phyloP scores from a whole-genome alignment of 2,888 invertebrate species.

The Drosophila meridionalis region DNA sequence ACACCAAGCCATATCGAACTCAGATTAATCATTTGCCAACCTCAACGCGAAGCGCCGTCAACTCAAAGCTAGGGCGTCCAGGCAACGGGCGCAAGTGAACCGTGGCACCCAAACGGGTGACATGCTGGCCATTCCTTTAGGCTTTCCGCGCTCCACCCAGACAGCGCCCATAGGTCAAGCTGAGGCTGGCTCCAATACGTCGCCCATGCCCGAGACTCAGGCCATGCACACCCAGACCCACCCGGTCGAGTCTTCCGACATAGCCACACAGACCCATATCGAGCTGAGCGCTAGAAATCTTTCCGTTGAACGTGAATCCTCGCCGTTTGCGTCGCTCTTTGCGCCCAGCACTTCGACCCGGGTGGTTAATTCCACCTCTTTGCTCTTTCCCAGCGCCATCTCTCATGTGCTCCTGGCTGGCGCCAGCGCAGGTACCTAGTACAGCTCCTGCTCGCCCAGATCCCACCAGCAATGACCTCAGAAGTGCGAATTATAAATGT shows the following conservation, averaged over 20 bases:
- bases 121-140: constrained; percentile 51
- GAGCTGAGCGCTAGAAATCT: constrained; percentile 32
- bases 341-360: constrained; percentile 51
- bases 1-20: background rate
- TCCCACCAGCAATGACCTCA: constrained; percentile 28
- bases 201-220: constrained; percentile 2
- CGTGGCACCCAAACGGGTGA: constrained; percentile 82
- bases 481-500: background rate
- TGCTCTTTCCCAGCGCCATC: constrained; percentile 80
- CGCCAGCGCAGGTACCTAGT: constrained; percentile 71
- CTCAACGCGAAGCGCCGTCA: constrained; percentile 51
- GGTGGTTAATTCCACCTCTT: constrained; percentile 51
- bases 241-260: background rate
- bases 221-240: constrained; percentile 36
- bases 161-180: constrained; percentile 50
- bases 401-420: constrained; percentile 76
- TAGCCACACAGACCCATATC: constrained; percentile 47
- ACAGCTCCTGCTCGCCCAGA: background rate
- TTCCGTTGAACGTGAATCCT: constrained; percentile 65
- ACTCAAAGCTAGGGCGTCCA: constrained; percentile 39
- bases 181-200: constrained; percentile 53
- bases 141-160: constrained; percentile 82
- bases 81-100: constrained; percentile 59
- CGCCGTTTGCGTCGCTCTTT: constrained; percentile 70
- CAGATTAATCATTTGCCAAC: constrained; percentile 41